These are phyloP conservation scores for Lamellibrachia columna DNA, from an alignment of 2,888 invertebrate species.

Conservation along the genomic window DNA sequence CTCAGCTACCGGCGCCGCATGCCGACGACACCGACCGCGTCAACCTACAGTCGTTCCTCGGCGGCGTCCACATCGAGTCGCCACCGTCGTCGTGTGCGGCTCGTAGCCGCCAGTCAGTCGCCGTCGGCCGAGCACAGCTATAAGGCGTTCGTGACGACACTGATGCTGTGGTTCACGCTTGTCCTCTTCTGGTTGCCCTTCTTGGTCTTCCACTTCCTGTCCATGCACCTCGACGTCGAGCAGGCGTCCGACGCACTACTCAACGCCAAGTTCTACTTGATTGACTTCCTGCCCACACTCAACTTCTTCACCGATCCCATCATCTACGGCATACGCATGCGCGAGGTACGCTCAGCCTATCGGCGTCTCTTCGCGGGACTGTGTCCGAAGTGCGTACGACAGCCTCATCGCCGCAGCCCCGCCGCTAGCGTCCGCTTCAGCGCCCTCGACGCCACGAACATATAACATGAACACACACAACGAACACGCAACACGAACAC, in stretches of 20 bases:
- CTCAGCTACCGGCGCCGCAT: constrained; percentile 34
- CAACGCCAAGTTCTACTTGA: constrained; percentile 43
- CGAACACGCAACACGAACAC: background rate
- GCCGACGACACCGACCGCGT: constrained; percentile 24
- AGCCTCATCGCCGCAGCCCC: constrained; percentile 19
- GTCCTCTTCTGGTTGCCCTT: constrained; percentile 47
- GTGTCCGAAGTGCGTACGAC: constrained; percentile 36
- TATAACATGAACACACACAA: background rate
- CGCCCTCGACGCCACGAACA: constrained; percentile 33
- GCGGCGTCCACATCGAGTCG: background rate
- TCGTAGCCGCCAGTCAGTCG: background rate
- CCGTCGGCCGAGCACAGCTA: constrained; percentile 42
- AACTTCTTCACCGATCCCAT: constrained; percentile 45
- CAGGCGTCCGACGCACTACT: constrained; percentile 33
- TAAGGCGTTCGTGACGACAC: constrained; percentile 47
- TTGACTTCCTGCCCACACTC: constrained; percentile 46
- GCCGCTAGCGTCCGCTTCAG: constrained; percentile 34
- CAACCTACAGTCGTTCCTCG: constrained; percentile 14
- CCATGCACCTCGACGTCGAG: constrained; percentile 38
- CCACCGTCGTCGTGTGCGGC: background rate
- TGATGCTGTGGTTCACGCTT: constrained; percentile 43
- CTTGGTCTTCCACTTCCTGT: constrained; percentile 42
- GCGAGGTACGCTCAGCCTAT: constrained; percentile 42
- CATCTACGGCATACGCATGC: constrained; percentile 47
- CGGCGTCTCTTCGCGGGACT: constrained; percentile 37